Evolutionary conservation across 2,797 vertebrate genomes (phyloP), one percentile per base, ranked within the genome.

Genomic region (Coilia nasus): DNA sequence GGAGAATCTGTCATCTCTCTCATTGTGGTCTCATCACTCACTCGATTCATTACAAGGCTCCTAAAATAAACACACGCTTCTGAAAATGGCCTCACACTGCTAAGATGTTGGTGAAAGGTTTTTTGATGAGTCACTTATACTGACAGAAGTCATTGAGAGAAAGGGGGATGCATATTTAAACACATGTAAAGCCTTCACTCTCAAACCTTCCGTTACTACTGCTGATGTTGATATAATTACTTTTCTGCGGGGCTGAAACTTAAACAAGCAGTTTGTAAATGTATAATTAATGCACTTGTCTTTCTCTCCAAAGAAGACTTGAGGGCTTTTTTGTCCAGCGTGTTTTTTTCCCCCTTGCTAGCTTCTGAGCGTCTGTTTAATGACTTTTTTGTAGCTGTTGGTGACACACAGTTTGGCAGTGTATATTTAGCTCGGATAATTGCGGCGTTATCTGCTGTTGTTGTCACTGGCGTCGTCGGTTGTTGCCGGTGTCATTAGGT

Each of bases 351-450:
- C 6, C 35, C 60, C 50, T 54, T 54, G 14, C 71, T 78, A 41
- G 17, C 31, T 78, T 78, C 7, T 78, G 84, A 41, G 15, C 60
- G 86, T 86, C 10, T 25, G 60, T 89, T 90, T 89, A 89, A 90
- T 90, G 82, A 87, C 83, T 78, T 86, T 89, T 86, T 41, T 44
- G 35, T 78, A 31, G 88, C 87, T 86, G 87, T 87, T 87, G 88
- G 83, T 82, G 88, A 85, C 85, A 87, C 88, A 85, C 88, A 87
- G 86, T 88, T 88, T 86, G 75, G 83, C 84, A 88, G 87, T 89
- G 81, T 89, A 88, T 90, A 89, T 90, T 89, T 89, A 88, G 90
- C 88, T 83, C 59, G 82, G 87, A 87, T 90, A 89, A 90, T 90
- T 90, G 90, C 83, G 35, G 86, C 85, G 88, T 88, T 90, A 90